A percentile compares a stretch with the other conserved stretches of the same genome.
phyloP scores from a whole-genome alignment of 2,797 vertebrate genomes.

The Bryconaethiops microstoma region DNA sequence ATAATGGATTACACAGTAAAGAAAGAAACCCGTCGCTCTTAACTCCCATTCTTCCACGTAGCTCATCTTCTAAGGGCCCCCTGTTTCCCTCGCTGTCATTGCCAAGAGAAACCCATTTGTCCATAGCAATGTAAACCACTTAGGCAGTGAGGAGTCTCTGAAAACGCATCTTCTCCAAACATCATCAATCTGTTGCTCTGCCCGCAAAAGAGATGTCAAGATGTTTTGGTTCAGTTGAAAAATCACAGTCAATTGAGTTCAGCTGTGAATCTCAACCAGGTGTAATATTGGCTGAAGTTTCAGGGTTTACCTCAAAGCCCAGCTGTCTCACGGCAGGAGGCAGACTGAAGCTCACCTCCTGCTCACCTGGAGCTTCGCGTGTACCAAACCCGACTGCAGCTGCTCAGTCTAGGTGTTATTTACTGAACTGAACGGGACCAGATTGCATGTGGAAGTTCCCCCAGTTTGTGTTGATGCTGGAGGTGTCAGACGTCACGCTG shows the following conservation, averaged over 20 bases:
- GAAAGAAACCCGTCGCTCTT: constrained; percentile 31
- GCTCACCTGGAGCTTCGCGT: constrained; percentile 19
- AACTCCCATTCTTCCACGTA: constrained; percentile 7
- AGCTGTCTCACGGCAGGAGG: neutral
- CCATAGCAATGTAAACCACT: constrained; percentile 43
- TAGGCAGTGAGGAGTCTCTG: constrained; percentile 24
- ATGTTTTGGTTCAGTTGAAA: constrained; percentile 41
- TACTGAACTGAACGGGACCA: neutral
- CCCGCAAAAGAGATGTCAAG: constrained; percentile 26
- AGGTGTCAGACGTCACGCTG: no score
- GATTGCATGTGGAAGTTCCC: no score
- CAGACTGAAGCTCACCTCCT: constrained; percentile 1
- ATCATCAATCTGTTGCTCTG: constrained; percentile 33
- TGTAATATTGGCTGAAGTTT: constrained; percentile 15
- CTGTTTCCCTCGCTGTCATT: constrained; percentile 13
- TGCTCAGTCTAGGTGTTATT: constrained; percentile 2
- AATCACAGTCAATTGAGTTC: constrained; percentile 19
- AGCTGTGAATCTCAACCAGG: constrained; percentile 18
- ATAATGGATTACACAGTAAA: constrained; percentile 44
- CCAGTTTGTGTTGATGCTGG: no score
- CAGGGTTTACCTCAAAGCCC: constrained; percentile 1
- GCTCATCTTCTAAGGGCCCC: constrained; percentile 13
- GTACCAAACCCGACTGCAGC: neutral
- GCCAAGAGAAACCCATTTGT: constrained; percentile 42
- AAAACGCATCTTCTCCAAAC: constrained; percentile 38